phyloP scores from a whole-genome alignment of 2,797 vertebrate species.

The Furcifer pardalis region DNA sequence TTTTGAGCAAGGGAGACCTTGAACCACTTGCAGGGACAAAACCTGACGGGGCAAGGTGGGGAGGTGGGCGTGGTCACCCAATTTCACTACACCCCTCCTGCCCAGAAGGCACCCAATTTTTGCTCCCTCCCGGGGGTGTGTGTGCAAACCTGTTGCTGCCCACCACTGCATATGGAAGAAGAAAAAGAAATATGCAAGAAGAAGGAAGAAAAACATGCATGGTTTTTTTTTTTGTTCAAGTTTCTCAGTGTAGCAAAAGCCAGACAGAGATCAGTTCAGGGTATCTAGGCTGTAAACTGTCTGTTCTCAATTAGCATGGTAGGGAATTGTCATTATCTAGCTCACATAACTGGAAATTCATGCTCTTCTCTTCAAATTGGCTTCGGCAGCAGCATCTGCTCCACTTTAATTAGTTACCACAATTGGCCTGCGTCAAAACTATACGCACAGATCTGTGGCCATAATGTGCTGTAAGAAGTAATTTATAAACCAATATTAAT shows the following conservation, averaged over 20 bases:
- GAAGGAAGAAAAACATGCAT: slow-evolving; percentile 40
- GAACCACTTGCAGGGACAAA: too few relatives aligned
- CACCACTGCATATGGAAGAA: too few relatives aligned
- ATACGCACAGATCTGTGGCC: slow-evolving; percentile 71
- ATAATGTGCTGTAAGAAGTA: slow-evolving; percentile 62
- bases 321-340: slow-evolving; percentile 70
- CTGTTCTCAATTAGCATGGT: slow-evolving; percentile 64
- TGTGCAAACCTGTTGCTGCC: too few relatives aligned
- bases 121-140: too few relatives aligned
- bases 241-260: slow-evolving; percentile 38
- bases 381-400: slow-evolving; percentile 79
- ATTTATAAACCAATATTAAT: slow-evolving; percentile 64
- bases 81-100: too few relatives aligned
- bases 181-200: slow-evolving; percentile 23
- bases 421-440: slow-evolving; percentile 76
- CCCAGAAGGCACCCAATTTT: too few relatives aligned
- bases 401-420: slow-evolving; percentile 84
- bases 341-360: slow-evolving; percentile 76
- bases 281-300: slow-evolving; percentile 60
- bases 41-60: too few relatives aligned
- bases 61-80: too few relatives aligned
- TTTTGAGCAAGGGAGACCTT: too few relatives aligned
- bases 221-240: slow-evolving; percentile 5
- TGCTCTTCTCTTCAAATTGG: slow-evolving; percentile 70
- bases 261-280: slow-evolving; percentile 58